Evolutionary conservation across 2,113 vertebrate genomes (phyloP), one percentile per base, ranked within the genome.

Genomic region (Melanotaenia duboulayi): DNA sequence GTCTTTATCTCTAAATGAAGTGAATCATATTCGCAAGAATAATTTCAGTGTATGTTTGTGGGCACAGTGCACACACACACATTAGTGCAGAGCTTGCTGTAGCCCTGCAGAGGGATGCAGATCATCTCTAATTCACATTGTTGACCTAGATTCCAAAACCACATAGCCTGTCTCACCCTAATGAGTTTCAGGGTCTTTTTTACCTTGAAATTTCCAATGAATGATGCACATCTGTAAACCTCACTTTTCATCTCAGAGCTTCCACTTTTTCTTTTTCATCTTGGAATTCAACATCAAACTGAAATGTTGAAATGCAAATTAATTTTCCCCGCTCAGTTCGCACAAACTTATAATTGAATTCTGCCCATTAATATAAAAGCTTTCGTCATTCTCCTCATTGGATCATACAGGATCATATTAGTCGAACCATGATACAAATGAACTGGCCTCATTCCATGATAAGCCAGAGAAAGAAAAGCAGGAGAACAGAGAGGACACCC

Each of bases 341-440:
- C 85, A 83, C 75, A 80, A 91, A 91, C 87, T 92, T 92, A 92
- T 93, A 94, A 94, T 92, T 94, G 91, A 91, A 92, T 94, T 91
- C 84, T 82, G 78, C 64, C 85, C 64, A 84, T 87, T 85, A 89
- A 87, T 88, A 87, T 88, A 86, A 92, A 92, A 76, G 74, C 83
- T 80, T 87, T 83, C 79, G 79, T 92, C 86, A 89, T 88, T 80
- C 82, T 65, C 68, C 78, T 81, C 75, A 73, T 84, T 90, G 74
- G 71, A 86, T 90, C 77, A n/a, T n/a, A n/a, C n/a, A n/a, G n/a
- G n/a, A n/a, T 82, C 44, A 32, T 75, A 70, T 84, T 86, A 37
- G 77, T 48, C 44, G 63, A 74, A 83, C 50, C n/a, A 23, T 14
- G 60, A 74, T 48, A 48, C 62, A 75, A 56, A 76, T 51, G 62